Percentiles rank a stretch among this genome's conserved stretches.
phyloP scores from a whole-genome alignment of 2,888 invertebrate species.

The Synergus gifuensis region DNA sequence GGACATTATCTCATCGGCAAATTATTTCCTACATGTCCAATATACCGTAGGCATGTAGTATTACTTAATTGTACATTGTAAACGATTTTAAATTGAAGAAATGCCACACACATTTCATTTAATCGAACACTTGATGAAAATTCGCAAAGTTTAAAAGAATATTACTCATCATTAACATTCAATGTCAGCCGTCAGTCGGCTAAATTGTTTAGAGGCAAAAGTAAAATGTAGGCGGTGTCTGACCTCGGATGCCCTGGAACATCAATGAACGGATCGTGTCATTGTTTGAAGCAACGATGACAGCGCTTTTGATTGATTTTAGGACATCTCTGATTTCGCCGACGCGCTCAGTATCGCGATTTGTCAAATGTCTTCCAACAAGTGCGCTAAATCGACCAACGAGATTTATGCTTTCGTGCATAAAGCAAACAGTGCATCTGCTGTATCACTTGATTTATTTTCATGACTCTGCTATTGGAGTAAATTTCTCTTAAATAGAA shows the following conservation, averaged over 20 bases:
- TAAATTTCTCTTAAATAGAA: slow-evolving; percentile 39
- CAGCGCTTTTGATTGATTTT: slow-evolving; percentile 29
- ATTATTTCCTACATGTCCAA: not conserved
- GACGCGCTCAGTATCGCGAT: slow-evolving; percentile 14
- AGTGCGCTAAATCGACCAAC: slow-evolving; percentile 25
- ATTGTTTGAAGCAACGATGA: slow-evolving; percentile 12
- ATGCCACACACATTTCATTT: not conserved
- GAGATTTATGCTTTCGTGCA: slow-evolving; percentile 30
- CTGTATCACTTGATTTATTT: slow-evolving; percentile 36
- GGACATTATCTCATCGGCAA: not conserved
- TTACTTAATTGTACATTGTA: not conserved
- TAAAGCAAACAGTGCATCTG: slow-evolving; percentile 38
- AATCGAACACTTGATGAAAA: not conserved
- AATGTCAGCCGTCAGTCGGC: not conserved
- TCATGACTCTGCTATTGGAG: slow-evolving; percentile 29
- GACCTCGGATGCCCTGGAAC: slow-evolving; percentile 15
- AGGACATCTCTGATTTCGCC: slow-evolving; percentile 25
- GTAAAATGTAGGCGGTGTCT: not conserved
- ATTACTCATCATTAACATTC: not conserved
- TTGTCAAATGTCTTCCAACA: slow-evolving; percentile 35
- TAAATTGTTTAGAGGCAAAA: slow-evolving; percentile 22
- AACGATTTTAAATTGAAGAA: not conserved
- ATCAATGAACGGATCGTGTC: slow-evolving; percentile 23
- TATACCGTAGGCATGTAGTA: no score
- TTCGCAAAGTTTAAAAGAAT: not conserved